Conservation (phyloP, 2,113 vertebrate genomes). For the Bothrops jararaca region DNA sequence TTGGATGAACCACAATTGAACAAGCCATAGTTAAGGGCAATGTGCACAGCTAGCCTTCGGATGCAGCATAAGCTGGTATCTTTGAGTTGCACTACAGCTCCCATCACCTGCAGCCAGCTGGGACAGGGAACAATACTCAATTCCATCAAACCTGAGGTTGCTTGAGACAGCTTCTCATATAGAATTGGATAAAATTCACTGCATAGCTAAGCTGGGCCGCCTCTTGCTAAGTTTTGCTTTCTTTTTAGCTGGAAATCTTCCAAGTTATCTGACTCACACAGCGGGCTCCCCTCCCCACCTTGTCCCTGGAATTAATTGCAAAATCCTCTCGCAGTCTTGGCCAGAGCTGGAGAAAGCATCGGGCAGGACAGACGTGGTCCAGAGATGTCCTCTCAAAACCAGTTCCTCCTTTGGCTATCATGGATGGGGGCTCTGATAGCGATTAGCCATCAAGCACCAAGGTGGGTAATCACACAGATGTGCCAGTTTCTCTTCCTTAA, state of each 20-base stretch:
- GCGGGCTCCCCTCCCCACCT: not conserved
- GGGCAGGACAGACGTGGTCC: not conserved
- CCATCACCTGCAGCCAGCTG: not conserved
- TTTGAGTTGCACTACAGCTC: not conserved
- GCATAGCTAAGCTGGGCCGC: not conserved
- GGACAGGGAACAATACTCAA: not conserved
- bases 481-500: not conserved
- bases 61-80: not conserved
- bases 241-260: not conserved
- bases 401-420: not conserved
- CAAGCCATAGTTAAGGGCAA: not conserved
- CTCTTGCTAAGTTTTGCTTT: not conserved
- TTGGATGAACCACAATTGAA: not conserved
- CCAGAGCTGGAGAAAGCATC: not conserved
- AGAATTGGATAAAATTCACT: not conserved
- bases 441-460: not conserved
- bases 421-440: slow-evolving; percentile 12
- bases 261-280: not conserved
- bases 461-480: not conserved
- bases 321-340: not conserved
- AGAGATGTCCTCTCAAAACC: not conserved
- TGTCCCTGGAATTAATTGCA: not conserved
- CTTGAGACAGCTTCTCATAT: not conserved
- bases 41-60: not conserved
- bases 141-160: not conserved